These are phyloP conservation scores for Hirundo rustica DNA, from an alignment of 2,797 vertebrate genomes.

Conservation along the genomic window DNA sequence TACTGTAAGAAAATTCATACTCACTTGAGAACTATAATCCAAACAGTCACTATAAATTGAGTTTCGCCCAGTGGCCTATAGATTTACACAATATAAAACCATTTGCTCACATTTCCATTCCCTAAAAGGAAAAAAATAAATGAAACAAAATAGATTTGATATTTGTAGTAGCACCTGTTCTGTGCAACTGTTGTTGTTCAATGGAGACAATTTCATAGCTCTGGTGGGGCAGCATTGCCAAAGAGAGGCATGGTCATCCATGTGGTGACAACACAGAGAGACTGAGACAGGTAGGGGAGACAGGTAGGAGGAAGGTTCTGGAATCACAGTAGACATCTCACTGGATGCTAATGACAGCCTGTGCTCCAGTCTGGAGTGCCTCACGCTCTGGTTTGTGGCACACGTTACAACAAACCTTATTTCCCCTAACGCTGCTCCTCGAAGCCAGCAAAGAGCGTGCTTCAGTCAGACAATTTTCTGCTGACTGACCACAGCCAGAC, in stretches of 20 bases:
- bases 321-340: not conserved
- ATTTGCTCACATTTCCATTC: not conserved
- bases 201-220: not conserved
- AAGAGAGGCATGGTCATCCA: not conserved
- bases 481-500: not conserved
- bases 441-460: not conserved
- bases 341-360: not conserved
- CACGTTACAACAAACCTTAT: not conserved
- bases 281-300: not conserved
- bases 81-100: not conserved
- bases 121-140: not conserved
- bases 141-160: not conserved
- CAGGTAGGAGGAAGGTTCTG: not conserved
- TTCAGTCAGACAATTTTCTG: not conserved
- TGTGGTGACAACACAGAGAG: not conserved
- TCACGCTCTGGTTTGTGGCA: not conserved
- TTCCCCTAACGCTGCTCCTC: not conserved
- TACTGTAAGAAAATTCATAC: not conserved
- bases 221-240: not conserved
- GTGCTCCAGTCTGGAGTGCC: not conserved
- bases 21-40: not conserved
- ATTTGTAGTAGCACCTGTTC: not conserved
- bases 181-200: not conserved
- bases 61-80: not conserved
- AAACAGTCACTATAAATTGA: not conserved